A percentile compares a stretch with the other conserved stretches of the same genome.
Evolutionary conservation across 1,140 invertebrate genomes (phyloP).

Genomic region (Drosophila repletoides): DNA sequence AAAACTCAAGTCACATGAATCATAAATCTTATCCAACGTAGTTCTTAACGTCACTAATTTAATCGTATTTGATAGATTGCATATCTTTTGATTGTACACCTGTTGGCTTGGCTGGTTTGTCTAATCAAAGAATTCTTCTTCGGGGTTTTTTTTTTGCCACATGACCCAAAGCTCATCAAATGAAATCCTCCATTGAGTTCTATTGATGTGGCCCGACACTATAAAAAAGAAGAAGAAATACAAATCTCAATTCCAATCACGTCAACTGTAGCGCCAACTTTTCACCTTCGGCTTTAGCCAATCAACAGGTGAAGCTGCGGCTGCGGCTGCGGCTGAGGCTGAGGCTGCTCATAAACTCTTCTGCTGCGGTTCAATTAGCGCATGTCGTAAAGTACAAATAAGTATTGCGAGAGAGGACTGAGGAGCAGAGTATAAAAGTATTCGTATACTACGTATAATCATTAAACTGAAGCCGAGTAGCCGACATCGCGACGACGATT

Average conservation of each 20-base stretch:
- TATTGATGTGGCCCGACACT: conserved; percentile 37
- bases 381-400: conserved; percentile 79
- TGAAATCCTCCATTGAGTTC: conserved; percentile 22
- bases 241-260: conserved; percentile 37
- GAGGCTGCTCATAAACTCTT: conserved; percentile 61
- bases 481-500: conserved; percentile 46
- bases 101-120: too few species aligned
- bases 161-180: conserved; percentile 26
- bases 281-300: conserved; percentile 44
- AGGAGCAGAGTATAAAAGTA: conserved; percentile 7
- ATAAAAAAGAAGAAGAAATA: conserved; percentile 12
- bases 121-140: not conserved
- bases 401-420: conserved; percentile 50
- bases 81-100: conserved; percentile 7
- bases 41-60: not conserved
- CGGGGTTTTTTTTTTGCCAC: not conserved
- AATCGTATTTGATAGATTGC: conserved; percentile 2
- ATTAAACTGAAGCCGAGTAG: conserved; percentile 61
- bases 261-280: conserved; percentile 27
- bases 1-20: too few species aligned
- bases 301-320: conserved; percentile 48
- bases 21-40: not conserved
- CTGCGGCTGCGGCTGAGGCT: conserved; percentile 2
- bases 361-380: conserved; percentile 70
- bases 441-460: too few species aligned